Base-by-base conservation (phyloP, 2,888 invertebrate genomes). In the Drosophila subquinaria region DNA sequence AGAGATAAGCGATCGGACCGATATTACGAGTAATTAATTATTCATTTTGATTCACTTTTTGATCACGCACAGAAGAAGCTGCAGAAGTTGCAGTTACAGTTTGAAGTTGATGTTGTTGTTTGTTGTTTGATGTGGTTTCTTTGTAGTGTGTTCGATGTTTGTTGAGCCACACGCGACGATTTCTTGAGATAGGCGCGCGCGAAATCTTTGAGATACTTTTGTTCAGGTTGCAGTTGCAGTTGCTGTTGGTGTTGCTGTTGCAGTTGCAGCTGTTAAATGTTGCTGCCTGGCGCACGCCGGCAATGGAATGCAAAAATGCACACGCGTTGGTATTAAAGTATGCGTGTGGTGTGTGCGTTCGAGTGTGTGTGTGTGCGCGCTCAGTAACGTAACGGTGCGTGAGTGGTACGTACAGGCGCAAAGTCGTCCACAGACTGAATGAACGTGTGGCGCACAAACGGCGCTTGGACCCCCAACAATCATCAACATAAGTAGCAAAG, bases 381-480 rank as follows among this genome's bases (percentile, higher is more conserved):
- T 66, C 53, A 69, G 67, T 52, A 71, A 79, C 79, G 84, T 71
- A 72, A 76, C 76, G 76, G 79, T 80, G 81, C 86, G 88, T 82
- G 83, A 82, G 80, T 88, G 82, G 89, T 90, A 89, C 91, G 91
- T 85, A 90, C 90, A 89, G 89, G 89, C 91, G 89, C 90, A 91
- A 90, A 89, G 91, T 90, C 89, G 91, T 91, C 88, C 88, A 91
- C 86, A 90, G 91, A 91, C 91, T 91, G 91, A 91, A 91, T 83
- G 85, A 86, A 89, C 89, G 90, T 82, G 88, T 77, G 90, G 89
- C 90, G 89, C 88, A 86, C 84, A 78, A 82, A 86, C 81, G 85
- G 88, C 89, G 90, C 89, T 87, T 81, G 88, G 90, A 88, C 90
- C 87, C 89, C 90, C 84, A 90, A 90, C 81, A 84, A 77, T 82